Evolutionary conservation across 2,888 invertebrate species (phyloP).

Genomic region (Caenorhabditis plicata): DNA sequence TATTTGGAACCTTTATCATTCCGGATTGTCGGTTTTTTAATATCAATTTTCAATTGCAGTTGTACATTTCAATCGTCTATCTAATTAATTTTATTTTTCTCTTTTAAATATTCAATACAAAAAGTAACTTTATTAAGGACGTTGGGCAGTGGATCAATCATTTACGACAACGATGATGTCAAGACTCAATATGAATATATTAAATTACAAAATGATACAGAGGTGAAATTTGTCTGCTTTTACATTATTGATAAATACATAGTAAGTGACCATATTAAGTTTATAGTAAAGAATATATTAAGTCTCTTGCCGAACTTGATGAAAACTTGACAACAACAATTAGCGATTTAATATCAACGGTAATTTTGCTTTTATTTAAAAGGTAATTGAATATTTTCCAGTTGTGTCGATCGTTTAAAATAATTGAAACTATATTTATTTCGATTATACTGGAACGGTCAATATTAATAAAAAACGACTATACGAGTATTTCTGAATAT

Average conservation of each 20-base stretch:
- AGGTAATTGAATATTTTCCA: conserved; percentile 1
- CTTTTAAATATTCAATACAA: too few relatives aligned
- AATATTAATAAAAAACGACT: conserved; percentile 1
- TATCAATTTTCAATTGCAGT: too few relatives aligned
- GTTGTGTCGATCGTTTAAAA: conserved; percentile 1
- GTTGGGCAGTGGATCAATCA: too few relatives aligned
- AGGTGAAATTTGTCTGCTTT: too few relatives aligned
- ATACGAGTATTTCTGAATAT: background rate
- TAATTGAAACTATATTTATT: conserved; percentile 20
- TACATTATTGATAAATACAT: conserved; percentile 23
- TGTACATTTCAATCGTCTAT: too few relatives aligned
- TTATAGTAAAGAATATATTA: background rate
- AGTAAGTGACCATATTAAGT: conserved; percentile 3
- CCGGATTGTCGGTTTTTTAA: too few relatives aligned
- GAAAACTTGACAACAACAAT: conserved; percentile 14
- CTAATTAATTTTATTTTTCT: too few relatives aligned
- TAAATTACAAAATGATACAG: too few relatives aligned
- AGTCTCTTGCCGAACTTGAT: conserved; percentile 17
- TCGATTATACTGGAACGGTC: conserved; percentile 19
- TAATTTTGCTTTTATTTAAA: background rate
- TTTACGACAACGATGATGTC: too few relatives aligned
- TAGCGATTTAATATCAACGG: conserved; percentile 8
- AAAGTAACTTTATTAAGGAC: too few relatives aligned
- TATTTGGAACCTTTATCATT: too few relatives aligned
- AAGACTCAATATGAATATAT: too few relatives aligned